Evolutionary conservation across 2,888 invertebrate genomes (phyloP), one percentile per base, ranked within the genome.

Genomic region (Anaspis maculata): DNA sequence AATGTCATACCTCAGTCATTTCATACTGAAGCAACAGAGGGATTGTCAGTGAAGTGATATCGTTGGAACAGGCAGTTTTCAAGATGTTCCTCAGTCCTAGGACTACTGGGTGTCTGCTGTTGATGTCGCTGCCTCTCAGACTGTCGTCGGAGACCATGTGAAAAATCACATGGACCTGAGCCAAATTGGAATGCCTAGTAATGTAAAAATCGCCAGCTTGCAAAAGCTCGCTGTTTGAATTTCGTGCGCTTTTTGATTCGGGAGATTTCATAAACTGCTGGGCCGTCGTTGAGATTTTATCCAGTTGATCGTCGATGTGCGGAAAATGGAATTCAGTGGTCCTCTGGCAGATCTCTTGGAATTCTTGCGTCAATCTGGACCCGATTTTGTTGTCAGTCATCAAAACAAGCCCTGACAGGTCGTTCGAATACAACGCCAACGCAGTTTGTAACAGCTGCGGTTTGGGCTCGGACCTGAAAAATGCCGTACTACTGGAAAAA

Each of bases 291-390:
- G 72, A 67, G 22, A 86, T 77, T 53, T 74, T 73, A 48, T 84
- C 77, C 41, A 97, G 69, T 68, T 98, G 96, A 40, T 79, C 77
- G 47, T 90, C 89, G 39, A 92, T 72, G 56, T 82, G 76, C 1
- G 79, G 72, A 67, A 98, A 97, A 71, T 98, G 98, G 59, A 96
- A 90, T 64, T 98, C 98, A 2, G 96, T 90, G 1, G 88, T 85
- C 59, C 74, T 70, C 51, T 83, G 79, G 56, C 83, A 84, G 27
- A 83, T 71, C 31, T 72, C 71, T 30, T 74, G 73, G 61, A 87
- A 77, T 48, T 79, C 82, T 52, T 62, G 60, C 3, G 60, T 59
- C 22, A 61, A 41, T 46, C 63, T 49, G 2, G 66, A 64, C 12
- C 64, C 64, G 34, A 64, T 58, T 44, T 64, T 61, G 37, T 60